Conservation (phyloP, 1,140 invertebrate species). For the Drosophila bocqueti region DNA sequence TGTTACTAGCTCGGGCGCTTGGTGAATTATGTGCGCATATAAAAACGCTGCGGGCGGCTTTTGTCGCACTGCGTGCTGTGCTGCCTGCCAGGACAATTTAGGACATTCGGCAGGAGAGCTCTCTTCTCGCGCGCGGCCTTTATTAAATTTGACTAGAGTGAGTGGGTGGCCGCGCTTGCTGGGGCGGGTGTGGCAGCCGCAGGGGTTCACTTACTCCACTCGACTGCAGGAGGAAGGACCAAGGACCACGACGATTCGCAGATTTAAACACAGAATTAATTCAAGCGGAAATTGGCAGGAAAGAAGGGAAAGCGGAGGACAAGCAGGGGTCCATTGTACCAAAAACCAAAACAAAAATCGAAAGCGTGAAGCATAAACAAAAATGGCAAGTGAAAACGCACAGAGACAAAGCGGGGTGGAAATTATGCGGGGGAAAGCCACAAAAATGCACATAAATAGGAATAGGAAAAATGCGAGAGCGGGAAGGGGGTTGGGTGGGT, state of each 20-base stretch:
- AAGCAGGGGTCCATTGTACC: slow-evolving; percentile 11
- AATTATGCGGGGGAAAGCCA: slow-evolving; percentile 50
- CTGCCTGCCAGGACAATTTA: slow-evolving; percentile 56
- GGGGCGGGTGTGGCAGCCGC: slow-evolving; percentile 41
- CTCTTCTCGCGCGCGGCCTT: slow-evolving; percentile 32
- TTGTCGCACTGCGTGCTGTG: slow-evolving; percentile 72
- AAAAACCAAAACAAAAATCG: slow-evolving; percentile 69
- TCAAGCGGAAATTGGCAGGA: slow-evolving; percentile 80
- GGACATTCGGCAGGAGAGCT: slow-evolving; percentile 40
- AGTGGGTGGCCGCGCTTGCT: background rate
- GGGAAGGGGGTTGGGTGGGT: too few relatives aligned
- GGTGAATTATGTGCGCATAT: slow-evolving; percentile 79
- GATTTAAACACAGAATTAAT: slow-evolving; percentile 82
- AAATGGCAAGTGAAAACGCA: slow-evolving; percentile 64
- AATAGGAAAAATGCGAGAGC: slow-evolving; percentile 31
- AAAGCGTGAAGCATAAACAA: slow-evolving; percentile 82
- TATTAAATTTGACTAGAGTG: slow-evolving; percentile 72
- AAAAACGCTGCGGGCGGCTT: slow-evolving; percentile 81
- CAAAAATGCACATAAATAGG: slow-evolving; percentile 82
- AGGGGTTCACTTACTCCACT: slow-evolving; percentile 68
- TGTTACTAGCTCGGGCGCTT: slow-evolving; percentile 52
- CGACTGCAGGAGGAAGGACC: slow-evolving; percentile 55
- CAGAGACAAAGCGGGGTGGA: slow-evolving; percentile 41
- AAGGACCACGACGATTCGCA: slow-evolving; percentile 48
- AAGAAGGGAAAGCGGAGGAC: background rate